Evolutionary conservation across 2,888 invertebrate genomes (phyloP).

Genomic region (Ornithoptera priamus): DNA sequence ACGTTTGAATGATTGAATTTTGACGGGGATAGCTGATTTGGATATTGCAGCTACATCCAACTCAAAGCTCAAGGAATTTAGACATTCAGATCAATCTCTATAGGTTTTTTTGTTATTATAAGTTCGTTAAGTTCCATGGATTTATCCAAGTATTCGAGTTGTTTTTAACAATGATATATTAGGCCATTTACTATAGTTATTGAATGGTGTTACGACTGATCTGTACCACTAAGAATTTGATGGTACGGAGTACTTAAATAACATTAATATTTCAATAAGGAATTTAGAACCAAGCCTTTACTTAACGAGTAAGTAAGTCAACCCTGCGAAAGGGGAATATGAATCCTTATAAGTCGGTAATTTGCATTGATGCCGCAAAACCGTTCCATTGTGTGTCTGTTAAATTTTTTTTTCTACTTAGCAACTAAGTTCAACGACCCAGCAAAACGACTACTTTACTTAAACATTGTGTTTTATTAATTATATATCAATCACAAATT

Average conservation of each 20-base stretch:
- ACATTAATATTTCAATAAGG: no score
- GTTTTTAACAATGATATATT: no score
- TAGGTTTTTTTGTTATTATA: no score
- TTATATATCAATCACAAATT: no score
- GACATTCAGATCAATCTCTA: no score
- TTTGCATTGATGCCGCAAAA: constrained; percentile 13
- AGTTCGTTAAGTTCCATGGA: no score
- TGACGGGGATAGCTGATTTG: neutral
- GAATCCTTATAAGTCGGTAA: constrained; percentile 21
- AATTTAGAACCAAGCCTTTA: neutral
- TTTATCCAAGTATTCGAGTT: no score
- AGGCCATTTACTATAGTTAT: no score
- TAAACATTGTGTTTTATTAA: neutral
- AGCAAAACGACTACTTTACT: neutral
- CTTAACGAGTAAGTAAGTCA: neutral
- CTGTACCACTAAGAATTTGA: no score
- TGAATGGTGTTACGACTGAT: no score
- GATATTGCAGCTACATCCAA: neutral
- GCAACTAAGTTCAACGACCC: constrained; percentile 2
- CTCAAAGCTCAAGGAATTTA: neutral
- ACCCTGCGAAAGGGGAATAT: constrained; percentile 12
- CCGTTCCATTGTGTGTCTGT: constrained; percentile 4
- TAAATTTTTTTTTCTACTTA: neutral
- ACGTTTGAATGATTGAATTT: neutral
- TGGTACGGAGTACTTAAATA: no score